Evolutionary conservation across 2,113 vertebrate species (phyloP).

Genomic region (Boulengeromyrus knoepffleri): DNA sequence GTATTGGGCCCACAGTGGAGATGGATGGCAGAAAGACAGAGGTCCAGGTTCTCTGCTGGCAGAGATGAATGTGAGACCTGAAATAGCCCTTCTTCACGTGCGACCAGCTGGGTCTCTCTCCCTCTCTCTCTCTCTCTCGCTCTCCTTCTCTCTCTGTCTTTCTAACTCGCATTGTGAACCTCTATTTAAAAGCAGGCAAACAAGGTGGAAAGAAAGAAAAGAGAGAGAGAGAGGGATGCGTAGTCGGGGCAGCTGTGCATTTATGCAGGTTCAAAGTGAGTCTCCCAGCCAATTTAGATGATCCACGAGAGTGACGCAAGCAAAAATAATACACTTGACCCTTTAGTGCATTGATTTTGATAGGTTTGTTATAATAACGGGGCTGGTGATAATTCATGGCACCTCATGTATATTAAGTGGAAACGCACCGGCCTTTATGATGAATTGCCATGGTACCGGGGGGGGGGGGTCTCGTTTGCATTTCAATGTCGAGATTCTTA

Average conservation of each 20-base stretch:
- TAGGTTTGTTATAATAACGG: conserved; percentile 83
- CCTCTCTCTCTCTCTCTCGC: conserved; percentile 37
- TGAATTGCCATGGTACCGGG: conserved; percentile 85
- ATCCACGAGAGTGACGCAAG: conserved; percentile 39
- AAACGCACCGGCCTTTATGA: conserved; percentile 78
- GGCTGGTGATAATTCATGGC: conserved; percentile 80
- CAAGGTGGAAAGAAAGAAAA: conserved; percentile 19
- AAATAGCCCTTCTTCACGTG: conserved; percentile 56
- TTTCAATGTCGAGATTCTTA: conserved; percentile 95
- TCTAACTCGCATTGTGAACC: conserved; percentile 29
- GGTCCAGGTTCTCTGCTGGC: conserved; percentile 51
- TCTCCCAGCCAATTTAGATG: conserved; percentile 42
- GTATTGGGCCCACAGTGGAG: conserved; percentile 37
- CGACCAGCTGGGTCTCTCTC: conserved; percentile 37
- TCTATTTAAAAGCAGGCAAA: conserved; percentile 27
- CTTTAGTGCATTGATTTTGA: conserved; percentile 72
- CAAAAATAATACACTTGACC: conserved; percentile 74
- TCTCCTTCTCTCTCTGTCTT: conserved; percentile 28
- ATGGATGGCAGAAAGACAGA: conserved; percentile 38
- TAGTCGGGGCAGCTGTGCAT: conserved; percentile 17
- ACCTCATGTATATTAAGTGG: conserved; percentile 92
- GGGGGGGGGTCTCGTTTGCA: conserved; percentile 89
- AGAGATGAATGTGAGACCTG: conserved; percentile 66
- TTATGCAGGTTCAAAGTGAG: conserved; percentile 37
- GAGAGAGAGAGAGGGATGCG: conserved; percentile 23